Evolutionary conservation across 2,797 vertebrate species (phyloP), one percentile per base, ranked within the genome.

Genomic region (Setipinna tenuifilis): DNA sequence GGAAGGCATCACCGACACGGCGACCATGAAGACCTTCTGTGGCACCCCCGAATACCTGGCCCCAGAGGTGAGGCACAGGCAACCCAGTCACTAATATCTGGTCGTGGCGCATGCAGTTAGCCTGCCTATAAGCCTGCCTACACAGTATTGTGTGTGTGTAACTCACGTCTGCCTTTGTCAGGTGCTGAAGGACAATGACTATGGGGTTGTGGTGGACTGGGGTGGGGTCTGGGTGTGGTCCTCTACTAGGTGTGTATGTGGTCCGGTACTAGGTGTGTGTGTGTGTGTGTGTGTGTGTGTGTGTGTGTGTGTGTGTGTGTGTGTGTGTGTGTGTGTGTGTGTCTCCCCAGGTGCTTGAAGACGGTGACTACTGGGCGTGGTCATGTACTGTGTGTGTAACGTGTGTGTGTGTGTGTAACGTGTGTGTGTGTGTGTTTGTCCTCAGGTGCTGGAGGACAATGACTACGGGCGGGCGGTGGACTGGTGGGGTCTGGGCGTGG

Each of bases 141-240:
- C n/a, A n/a, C n/a, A n/a, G n/a, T n/a, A n/a, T n/a, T n/a, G 35
- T 41, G 35, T 41, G 35, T 41, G 2, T 41, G 35, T 41, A 41
- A 41, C 2, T 41, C 5, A 41, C 5, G 35, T 2, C 35, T 41
- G 35, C 5, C 2, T 41, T 41, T 2, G 35, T 92, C 92, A 99
- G 98, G 98, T 99, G 21, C 91, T 99, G 92, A 98, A 99, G 94
- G 97, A 98, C 91, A 99, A 99, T 54, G 98, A 99, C 89, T 99
- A 99, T 1, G 98, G 98, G 7, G 97, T 98, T 85, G 98, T 97
- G n/a, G 98, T 99, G 92, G 98, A 99, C 93, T 99, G 98, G 98
- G 98, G 98, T 99, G 98, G 98, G 98, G 98, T 83, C 91, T 99
- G 81, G 98, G 98, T 25, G 98, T 99, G 89, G 98, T 99, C 87